Base-by-base conservation (phyloP, 2,888 invertebrate genomes). In the Papilio elwesi region DNA sequence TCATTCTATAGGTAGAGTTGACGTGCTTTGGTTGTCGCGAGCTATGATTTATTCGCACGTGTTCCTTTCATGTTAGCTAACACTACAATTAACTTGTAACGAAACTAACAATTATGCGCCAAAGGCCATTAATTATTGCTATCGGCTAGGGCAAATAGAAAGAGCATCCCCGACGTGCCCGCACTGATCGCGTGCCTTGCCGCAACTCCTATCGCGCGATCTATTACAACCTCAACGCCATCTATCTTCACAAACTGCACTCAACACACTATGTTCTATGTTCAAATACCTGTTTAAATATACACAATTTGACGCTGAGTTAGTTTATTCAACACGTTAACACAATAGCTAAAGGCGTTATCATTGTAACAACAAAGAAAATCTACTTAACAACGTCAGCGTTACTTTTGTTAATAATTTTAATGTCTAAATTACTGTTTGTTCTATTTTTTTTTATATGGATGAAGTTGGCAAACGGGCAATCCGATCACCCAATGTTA, bases 61-160 rank as follows among this genome's bases (percentile, higher is more conserved):
- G 59, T 62, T 43, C 43, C 26, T 62, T 62, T 62, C 59, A 62
- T 43, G 66, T 51, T 38, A 38, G 8, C 66, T 15, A 43, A 63
- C 68, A 52, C 67, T 52, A 53, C 72, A 64, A 72, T 72, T 72
- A 72, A 68, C 63, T 72, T 53, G 72, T 68, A 68, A 72, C 55
- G 11, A 48, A 72, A 63, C 72, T 47, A 72, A 72, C 68, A 72
- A 72, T 72, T 72, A 72, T 72, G 68, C 68, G 68, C 68, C 62
- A 62, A 15, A 63, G 63, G 36, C 68, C 72, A 68, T 68, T 72
- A 63, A 53, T 72, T 68, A 68, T 55, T 49, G 68, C 53, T 64
- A 72, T 72, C 72, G 68, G 62, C 49, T 13, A 68, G 38, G 52
- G 68, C 68, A 68, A 72, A 68, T 49, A 72, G 53, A 68, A 68